Conservation (phyloP, 2,113 vertebrate genomes). For the Menidia beryllina region DNA sequence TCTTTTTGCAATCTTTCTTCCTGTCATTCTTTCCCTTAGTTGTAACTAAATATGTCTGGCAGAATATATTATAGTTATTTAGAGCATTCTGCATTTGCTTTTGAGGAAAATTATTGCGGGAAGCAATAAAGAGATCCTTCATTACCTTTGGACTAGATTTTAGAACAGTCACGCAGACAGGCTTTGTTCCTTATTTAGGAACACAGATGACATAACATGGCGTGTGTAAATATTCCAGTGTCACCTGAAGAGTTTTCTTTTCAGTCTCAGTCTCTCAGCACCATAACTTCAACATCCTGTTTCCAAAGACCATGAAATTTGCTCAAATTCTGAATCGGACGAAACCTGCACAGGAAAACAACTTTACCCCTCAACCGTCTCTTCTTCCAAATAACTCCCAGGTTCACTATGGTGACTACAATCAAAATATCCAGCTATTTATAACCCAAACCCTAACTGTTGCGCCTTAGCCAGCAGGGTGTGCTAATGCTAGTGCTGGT, state of each 20-base stretch:
- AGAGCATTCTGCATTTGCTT: slow-evolving; percentile 22
- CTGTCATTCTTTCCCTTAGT: neutral
- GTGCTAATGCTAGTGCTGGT: too few relatives aligned
- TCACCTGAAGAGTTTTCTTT: slow-evolving; percentile 45
- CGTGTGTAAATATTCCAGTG: slow-evolving; percentile 52
- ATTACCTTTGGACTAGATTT: slow-evolving; percentile 23
- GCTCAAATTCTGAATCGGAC: too few relatives aligned
- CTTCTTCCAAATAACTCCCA: too few relatives aligned
- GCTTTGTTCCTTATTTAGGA: slow-evolving; percentile 5
- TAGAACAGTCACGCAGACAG: neutral
- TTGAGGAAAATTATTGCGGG: slow-evolving; percentile 27
- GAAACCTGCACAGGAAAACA: too few relatives aligned
- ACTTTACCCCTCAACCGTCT: too few relatives aligned
- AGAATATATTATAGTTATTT: neutral
- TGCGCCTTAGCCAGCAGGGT: too few relatives aligned
- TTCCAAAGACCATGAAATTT: neutral
- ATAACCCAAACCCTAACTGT: too few relatives aligned
- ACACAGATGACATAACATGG: too few relatives aligned
- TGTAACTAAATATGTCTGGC: neutral
- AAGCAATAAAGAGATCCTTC: slow-evolving; percentile 21
- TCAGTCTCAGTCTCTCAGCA: slow-evolving; percentile 15
- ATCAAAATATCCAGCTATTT: too few relatives aligned
- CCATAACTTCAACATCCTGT: slow-evolving; percentile 14
- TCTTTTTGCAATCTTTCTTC: neutral
- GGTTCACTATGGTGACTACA: too few relatives aligned